Conservation (phyloP, 2,888 invertebrate genomes). For the Sinodicranocentrus sp. region DNA sequence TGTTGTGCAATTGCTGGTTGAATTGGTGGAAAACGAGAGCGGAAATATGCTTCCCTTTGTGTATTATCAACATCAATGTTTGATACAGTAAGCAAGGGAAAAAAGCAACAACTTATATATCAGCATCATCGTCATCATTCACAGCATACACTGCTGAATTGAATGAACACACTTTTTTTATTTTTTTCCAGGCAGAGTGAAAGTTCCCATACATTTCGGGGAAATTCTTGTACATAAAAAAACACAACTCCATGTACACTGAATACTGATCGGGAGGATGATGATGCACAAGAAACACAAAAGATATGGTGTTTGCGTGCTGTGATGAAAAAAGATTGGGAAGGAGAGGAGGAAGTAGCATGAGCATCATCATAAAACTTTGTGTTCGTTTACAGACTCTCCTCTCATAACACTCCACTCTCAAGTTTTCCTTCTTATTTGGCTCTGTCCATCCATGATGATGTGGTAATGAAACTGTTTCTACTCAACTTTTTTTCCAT, state of each 20-base stretch:
- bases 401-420: not conserved
- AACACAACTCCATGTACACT: constrained; percentile 10
- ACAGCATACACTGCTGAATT: constrained; percentile 18
- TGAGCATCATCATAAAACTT: not conserved
- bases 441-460: constrained; percentile 19
- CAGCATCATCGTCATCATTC: constrained; percentile 39
- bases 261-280: constrained; percentile 60
- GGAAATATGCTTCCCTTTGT: constrained; percentile 54
- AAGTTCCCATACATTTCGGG: not conserved
- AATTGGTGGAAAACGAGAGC: constrained; percentile 57
- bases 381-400: not conserved
- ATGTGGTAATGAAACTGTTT: constrained; percentile 60
- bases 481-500: constrained; percentile 40
- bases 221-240: not conserved
- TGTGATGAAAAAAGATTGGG: constrained; percentile 44
- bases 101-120: not conserved
- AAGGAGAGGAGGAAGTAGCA: constrained; percentile 25
- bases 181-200: not conserved
- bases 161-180: not conserved
- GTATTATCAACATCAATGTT: constrained; percentile 24
- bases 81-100: not conserved
- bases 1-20: constrained; percentile 41
- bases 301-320: constrained; percentile 55
- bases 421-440: not conserved
- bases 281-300: constrained; percentile 57